Base-by-base conservation (phyloP, 2,113 vertebrate genomes). In the Anguilla japonica region DNA sequence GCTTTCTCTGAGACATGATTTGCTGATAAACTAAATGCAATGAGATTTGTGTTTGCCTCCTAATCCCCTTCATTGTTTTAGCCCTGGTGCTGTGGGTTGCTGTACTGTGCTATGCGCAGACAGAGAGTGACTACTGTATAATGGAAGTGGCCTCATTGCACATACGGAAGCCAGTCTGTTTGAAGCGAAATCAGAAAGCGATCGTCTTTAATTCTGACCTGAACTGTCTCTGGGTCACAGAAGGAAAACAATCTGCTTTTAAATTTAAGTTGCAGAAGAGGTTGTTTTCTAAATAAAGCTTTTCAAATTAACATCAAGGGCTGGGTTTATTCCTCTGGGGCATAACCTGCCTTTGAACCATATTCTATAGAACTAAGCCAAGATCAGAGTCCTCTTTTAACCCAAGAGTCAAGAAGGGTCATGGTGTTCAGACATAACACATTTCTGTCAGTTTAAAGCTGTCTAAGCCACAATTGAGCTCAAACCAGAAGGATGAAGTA, bases 21-120 rank as follows among this genome's bases (percentile, higher is more conserved):
- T 81, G 39, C 79, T 7, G 39, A 29, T 81, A 81, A 40, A 43
- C 79, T 81, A 16, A 81, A 81, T 81, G 79, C 79, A 41, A 67
- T 67, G 79, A 81, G 79, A 41, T 81, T 41, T 80, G 79, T 20
- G 40, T 80, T 80, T 16, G 79, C 79, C 79, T 80, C 79, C 29
- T 80, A 80, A 80, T 80, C 79, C 40, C 34, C 11, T 80, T 40
- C 34, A 40, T 20, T 40, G 40, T 43, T 81, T 40, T 81, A 81
- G 41, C 41, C 79, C 79, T 41, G 16, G 26, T 81, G 15, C 29
- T 41, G 11, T 15, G 15, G 40, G 40, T 43, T 43, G 40, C 40
- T 81, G 39, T 81, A 20, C 20, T 29, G 18, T 22, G 16, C 79
- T 20, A 20, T 26, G 41, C 16, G 41, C 79, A 81, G 71, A 75